These are phyloP conservation scores for Heliopora coerulea DNA, from an alignment of 92 coral and sea anemone genomes.

Conservation along the genomic window DNA sequence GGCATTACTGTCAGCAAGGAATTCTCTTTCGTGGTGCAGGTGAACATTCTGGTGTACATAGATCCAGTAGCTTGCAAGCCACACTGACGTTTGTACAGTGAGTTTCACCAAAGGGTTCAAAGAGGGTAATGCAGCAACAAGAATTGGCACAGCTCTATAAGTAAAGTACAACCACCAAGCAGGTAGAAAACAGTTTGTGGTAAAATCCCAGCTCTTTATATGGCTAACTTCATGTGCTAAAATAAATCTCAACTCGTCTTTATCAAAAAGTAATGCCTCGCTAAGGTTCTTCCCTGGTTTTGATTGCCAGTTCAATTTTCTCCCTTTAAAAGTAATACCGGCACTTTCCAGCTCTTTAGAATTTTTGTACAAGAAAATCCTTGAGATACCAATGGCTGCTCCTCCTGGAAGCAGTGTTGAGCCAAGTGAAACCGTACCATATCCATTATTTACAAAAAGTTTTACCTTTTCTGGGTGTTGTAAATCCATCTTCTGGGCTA, in stretches of 20 bases:
- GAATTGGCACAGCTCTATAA: constrained; percentile 64
- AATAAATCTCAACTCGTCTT: constrained; percentile 77
- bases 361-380: constrained; percentile 70
- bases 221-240: constrained; percentile 88
- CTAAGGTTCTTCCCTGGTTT: constrained; percentile 67
- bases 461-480: constrained; percentile 59
- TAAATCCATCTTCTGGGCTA: constrained; percentile 62
- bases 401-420: constrained; percentile 89
- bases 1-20: constrained; percentile 71
- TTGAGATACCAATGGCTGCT: constrained; percentile 88
- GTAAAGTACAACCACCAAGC: constrained; percentile 84
- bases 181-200: constrained; percentile 60
- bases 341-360: constrained; percentile 63
- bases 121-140: constrained; percentile 54
- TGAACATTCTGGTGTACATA: constrained; percentile 50
- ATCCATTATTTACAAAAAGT: constrained; percentile 76
- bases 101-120: constrained; percentile 57
- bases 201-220: constrained; percentile 59
- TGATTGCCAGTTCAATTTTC: constrained; percentile 61
- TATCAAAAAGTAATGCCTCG: constrained; percentile 65
- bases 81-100: constrained; percentile 28
- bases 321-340: constrained; percentile 62
- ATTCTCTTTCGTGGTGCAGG: constrained; percentile 70
- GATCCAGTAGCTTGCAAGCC: constrained; percentile 63
- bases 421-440: constrained; percentile 82